Percentiles rank a stretch among this genome's conserved stretches.
Conservation (phyloP, 2,888 invertebrate genomes). For the Hipparchia semele region DNA sequence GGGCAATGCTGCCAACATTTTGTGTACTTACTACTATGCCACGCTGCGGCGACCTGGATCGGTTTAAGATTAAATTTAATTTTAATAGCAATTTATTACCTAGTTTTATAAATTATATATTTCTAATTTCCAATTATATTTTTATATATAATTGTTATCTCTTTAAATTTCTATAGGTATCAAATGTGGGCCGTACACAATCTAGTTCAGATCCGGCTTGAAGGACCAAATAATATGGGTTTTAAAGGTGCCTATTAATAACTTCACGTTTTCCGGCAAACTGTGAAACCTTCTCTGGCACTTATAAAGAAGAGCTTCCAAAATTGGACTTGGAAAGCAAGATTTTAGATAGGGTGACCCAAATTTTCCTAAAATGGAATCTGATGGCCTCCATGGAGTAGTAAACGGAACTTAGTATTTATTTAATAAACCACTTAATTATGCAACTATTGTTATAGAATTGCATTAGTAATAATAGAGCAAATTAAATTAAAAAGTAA, state of each 20-base stretch:
- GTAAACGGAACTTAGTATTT: not conserved
- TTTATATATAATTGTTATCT: not conserved
- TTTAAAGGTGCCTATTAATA: not conserved
- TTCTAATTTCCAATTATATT: too few relatives aligned
- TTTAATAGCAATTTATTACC: too few relatives aligned
- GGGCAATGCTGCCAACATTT: too few relatives aligned
- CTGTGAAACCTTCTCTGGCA: not conserved
- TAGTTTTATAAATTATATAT: too few relatives aligned
- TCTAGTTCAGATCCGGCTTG: not conserved
- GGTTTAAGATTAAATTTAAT: too few relatives aligned
- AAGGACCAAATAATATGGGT: not conserved
- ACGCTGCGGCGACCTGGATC: too few relatives aligned
- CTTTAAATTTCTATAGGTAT: not conserved
- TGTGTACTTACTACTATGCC: too few relatives aligned
- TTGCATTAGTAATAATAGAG: too few relatives aligned
- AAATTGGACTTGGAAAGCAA: constrained; percentile 8
- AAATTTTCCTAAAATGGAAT: not conserved
- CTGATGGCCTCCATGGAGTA: not conserved
- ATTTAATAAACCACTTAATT: not conserved
- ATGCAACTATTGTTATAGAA: not conserved
- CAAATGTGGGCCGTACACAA: too few relatives aligned
- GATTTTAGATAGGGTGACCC: not conserved
- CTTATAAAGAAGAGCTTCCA: not conserved
- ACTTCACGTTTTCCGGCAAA: not conserved
- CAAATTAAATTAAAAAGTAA: too few relatives aligned